Evolutionary conservation across 2,113 vertebrate species (phyloP).

Genomic region (Anguilla rostrata): DNA sequence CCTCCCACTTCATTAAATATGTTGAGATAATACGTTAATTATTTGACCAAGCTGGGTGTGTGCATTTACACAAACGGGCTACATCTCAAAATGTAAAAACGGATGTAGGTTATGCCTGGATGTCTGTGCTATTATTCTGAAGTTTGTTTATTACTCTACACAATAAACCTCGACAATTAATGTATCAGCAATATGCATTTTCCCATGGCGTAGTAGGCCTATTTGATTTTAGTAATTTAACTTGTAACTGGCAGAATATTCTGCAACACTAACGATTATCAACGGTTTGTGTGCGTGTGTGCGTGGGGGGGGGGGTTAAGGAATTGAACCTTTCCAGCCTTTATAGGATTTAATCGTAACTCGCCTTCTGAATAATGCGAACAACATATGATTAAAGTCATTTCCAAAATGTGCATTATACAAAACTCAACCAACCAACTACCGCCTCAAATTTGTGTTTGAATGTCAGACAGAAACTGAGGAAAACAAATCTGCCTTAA

Average conservation of each 20-base stretch:
- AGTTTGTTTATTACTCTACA: neutral
- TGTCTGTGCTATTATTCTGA: neutral
- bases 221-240: neutral
- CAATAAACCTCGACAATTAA: neutral
- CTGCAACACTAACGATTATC: neutral
- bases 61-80: neutral
- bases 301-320: neutral
- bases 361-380: neutral
- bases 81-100: neutral
- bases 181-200: neutral
- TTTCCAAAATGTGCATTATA: neutral
- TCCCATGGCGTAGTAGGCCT: neutral
- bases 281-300: neutral
- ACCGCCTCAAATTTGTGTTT: neutral
- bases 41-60: conserved; percentile 1
- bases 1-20: conserved; percentile 23
- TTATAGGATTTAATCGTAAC: conserved; percentile 7
- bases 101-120: neutral
- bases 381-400: neutral
- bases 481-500: neutral
- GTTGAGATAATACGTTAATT: neutral
- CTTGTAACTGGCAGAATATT: neutral
- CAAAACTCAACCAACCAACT: conserved; percentile 6
- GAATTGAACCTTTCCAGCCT: neutral
- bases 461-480: neutral